phyloP scores from a whole-genome alignment of 2,888 invertebrate genomes.

The Netelia fuscicornis region DNA sequence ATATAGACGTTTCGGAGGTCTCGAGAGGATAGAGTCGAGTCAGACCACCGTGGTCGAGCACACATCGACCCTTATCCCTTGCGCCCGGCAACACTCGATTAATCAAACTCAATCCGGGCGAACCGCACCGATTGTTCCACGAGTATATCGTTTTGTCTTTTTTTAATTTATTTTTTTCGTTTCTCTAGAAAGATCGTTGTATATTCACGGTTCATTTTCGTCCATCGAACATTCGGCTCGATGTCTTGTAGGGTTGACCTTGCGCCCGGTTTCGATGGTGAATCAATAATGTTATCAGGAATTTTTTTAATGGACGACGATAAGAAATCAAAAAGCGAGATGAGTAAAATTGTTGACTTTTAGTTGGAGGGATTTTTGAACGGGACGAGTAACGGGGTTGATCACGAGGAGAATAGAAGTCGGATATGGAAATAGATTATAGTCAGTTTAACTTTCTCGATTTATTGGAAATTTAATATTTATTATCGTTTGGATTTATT shows the following conservation, averaged over 20 bases:
- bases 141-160: not conserved
- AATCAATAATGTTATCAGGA: not conserved
- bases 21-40: slow-evolving; percentile 9
- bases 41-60: slow-evolving; percentile 34
- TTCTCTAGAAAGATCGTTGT: not conserved
- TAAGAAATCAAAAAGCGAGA: not conserved
- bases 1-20: not conserved
- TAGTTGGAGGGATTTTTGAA: too few relatives aligned
- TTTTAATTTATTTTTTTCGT: too few relatives aligned
- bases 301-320: not conserved
- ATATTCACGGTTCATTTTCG: not conserved
- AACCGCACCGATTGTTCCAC: slow-evolving; percentile 20
- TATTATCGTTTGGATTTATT: too few relatives aligned
- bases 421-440: too few relatives aligned
- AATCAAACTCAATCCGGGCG: slow-evolving; percentile 41
- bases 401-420: too few relatives aligned
- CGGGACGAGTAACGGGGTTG: too few relatives aligned
- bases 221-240: not conserved
- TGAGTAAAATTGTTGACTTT: too few relatives aligned
- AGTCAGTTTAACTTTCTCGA: too few relatives aligned
- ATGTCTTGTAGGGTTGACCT: not conserved
- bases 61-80: slow-evolving; percentile 56
- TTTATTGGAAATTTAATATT: too few relatives aligned
- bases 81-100: slow-evolving; percentile 27
- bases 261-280: not conserved